Evolutionary conservation across 2,888 invertebrate genomes (phyloP), one percentile per base, ranked within the genome.

Genomic region (Brenthis daphne): DNA sequence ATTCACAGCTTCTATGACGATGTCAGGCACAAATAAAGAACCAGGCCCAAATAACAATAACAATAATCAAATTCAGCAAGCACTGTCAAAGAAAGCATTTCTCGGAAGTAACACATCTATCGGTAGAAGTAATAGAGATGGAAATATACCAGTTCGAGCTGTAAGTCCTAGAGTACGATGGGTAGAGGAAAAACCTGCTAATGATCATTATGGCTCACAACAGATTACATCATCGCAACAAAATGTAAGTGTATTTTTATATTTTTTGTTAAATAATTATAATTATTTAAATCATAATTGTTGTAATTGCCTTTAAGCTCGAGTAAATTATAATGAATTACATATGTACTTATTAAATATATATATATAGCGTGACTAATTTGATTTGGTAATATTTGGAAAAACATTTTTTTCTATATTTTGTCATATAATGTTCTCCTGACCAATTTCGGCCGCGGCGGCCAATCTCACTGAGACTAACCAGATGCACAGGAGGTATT

Each of bases 1-100:
- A 53, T 14, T 94, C 94, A 56, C 93, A 96, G 96, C 96, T 82
- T 96, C 96, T 77, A 95, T 95, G 87, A 95, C 96, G 78, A 95
- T 95, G 83, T 93, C 94, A 82, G 94, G 94, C 85, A 93, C 93
- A 83, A 94, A 94, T 76, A 89, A 93, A 80, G 94, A 94, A 81
- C 90, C 92, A 75, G 90, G 85, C 74, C 82, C 90, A 77, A 94
- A 87, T 77, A 82, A 91, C 77, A 93, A 91, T 77, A 93, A 82
- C 77, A 88, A 85, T 75, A 77, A 90, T 72, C 85, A 89, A 75
- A 93, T 83, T 77, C 90, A 90, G 76, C 90, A 89, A 85, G 75
- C 85, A 79, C 84, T 92, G 79, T 90, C 91, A 79, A 92, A 90
- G 81, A 93, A 92, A 88, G 85, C 92, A 82, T 92, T 91, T 80